Conservation (phyloP, 2,797 vertebrate species). For the Coregonus sp. region DNA sequence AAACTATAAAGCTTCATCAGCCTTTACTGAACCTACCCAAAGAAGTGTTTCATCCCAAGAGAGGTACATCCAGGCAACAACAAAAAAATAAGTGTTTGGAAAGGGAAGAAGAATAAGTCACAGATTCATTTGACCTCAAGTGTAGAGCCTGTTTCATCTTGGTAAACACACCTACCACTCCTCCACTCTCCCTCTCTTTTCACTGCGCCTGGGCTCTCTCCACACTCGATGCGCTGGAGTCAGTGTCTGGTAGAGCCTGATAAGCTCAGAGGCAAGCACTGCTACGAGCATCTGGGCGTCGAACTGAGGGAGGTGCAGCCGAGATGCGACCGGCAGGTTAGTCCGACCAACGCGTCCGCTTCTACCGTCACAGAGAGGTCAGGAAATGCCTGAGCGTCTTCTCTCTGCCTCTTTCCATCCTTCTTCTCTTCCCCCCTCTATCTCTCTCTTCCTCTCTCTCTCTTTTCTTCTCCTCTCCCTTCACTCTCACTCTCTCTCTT, state of each 20-base stretch:
- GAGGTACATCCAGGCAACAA: conserved; percentile 20
- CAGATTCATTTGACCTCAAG: conserved; percentile 24
- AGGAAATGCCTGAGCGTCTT: neutral
- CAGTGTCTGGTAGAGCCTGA: conserved; percentile 73
- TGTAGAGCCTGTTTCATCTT: conserved; percentile 60
- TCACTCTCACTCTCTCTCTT: neutral
- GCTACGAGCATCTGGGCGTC: conserved; percentile 48
- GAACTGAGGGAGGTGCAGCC: conserved; percentile 35
- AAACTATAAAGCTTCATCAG: neutral
- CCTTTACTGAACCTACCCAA: neutral
- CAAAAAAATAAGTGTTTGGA: neutral
- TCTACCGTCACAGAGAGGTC: neutral
- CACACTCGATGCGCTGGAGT: conserved; percentile 52
- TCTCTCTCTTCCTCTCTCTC: conserved; percentile 3
- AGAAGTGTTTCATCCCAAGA: neutral
- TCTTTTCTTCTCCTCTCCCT: conserved; percentile 1
- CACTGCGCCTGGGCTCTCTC: conserved; percentile 48
- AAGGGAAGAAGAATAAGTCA: conserved; percentile 7
- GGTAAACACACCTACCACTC: conserved; percentile 52
- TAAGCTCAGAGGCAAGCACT: conserved; percentile 71
- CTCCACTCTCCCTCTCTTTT: conserved; percentile 47
- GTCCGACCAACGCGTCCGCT: neutral
- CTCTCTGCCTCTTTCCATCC: neutral
- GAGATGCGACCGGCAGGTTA: conserved; percentile 1
- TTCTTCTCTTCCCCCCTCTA: neutral